Percentiles rank a stretch among this genome's conserved stretches.
phyloP scores from a whole-genome alignment of 2,797 vertebrate species.

The Labroides dimidiatus region DNA sequence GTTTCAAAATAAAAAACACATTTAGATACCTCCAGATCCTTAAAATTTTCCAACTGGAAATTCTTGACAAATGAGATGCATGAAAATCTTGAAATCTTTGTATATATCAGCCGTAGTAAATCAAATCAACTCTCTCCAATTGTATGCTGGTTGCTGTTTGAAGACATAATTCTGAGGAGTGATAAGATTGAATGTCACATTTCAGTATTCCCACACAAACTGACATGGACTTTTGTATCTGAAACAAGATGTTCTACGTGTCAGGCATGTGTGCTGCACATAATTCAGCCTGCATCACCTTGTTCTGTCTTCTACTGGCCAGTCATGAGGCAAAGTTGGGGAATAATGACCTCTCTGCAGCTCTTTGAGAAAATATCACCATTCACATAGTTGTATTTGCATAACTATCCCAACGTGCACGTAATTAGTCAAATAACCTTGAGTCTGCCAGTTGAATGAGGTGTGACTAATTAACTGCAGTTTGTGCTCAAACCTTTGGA shows the following conservation, averaged over 20 bases:
- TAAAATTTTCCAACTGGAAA: too few species aligned
- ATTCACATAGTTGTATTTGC: slow-evolving; percentile 52
- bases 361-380: slow-evolving; percentile 24
- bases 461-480: slow-evolving; percentile 75
- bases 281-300: slow-evolving; percentile 34
- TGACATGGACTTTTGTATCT: slow-evolving; percentile 41
- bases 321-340: slow-evolving; percentile 34
- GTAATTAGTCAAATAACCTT: slow-evolving; percentile 79
- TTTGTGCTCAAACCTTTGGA: slow-evolving; percentile 53
- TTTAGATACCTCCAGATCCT: too few species aligned
- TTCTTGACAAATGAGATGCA: background rate
- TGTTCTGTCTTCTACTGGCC: slow-evolving; percentile 5
- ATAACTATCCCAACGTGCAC: slow-evolving; percentile 69
- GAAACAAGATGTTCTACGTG: slow-evolving; percentile 13
- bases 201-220: slow-evolving; percentile 28
- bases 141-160: slow-evolving; percentile 6
- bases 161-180: slow-evolving; percentile 3
- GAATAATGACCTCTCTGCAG: slow-evolving; percentile 53
- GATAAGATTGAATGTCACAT: slow-evolving; percentile 20
- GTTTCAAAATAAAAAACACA: too few species aligned
- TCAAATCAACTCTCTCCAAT: background rate
- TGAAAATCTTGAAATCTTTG: background rate
- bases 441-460: slow-evolving; percentile 69
- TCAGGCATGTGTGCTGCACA: slow-evolving; percentile 21
- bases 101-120: too few species aligned